Evolutionary conservation across 1,140 invertebrate species (phyloP), one percentile per base, ranked within the genome.

Genomic region (Aphelinus atriplicis): DNA sequence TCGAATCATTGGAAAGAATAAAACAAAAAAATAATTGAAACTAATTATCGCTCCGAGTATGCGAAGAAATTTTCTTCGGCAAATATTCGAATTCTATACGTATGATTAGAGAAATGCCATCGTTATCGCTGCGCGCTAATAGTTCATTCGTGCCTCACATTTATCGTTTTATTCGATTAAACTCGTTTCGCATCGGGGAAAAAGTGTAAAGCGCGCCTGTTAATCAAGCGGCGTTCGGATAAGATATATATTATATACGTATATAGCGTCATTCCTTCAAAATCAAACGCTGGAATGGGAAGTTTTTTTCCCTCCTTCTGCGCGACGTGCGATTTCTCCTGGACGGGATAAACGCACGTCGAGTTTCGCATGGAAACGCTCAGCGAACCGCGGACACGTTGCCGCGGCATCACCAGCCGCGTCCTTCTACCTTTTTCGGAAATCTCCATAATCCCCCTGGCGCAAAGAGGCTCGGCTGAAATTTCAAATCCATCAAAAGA

Each of bases 141-240:
- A 75, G 73, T 65, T 76, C 62, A 67, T 76, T 71, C 55, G 68
- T 6, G 55, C 7, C 53, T 76, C 66, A 26, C 26, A 71, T 76
- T 76, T 76, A 76, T 76, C n/a, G 68, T 66, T 60, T 71, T 66
- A 58, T 61, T 71, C 45, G 56, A 66, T 66, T 67, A 55, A 75
- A 66, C 74, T 46, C 10, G 68, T 66, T 67, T 10, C 7, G 2
- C 3, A 26, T 3, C 26, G 45, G 9, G 58, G 3, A 43, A 75
- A 70, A 71, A 50, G 55, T 53, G 5, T 48, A 57, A 69, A 70
- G 61, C 66, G 58, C 51, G 61, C 68, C 60, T 67, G 63, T 76
- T 76, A 71, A 71, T 67, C 74, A 48, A 58, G 46, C 55, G 61
- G 51, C n/a, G 43, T n/a, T 58, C 5, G 61, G 47, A 75, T 75